Percentiles rank a stretch among this genome's conserved stretches.
Conservation (phyloP, 2,888 invertebrate species). For the Slavum lentiscoides region DNA sequence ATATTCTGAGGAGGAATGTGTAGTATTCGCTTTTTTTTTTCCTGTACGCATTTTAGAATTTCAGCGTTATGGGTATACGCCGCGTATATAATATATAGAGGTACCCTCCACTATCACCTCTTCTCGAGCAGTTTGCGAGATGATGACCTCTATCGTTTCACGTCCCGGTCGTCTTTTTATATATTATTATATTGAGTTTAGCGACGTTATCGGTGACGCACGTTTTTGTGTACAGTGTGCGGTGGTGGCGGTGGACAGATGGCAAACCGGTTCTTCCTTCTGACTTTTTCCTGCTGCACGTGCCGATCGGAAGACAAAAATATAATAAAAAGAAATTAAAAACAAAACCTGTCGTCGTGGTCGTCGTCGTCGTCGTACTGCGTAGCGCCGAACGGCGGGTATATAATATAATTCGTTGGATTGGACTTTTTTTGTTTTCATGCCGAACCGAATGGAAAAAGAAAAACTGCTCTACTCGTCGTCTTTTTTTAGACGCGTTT, state of each 20-base stretch:
- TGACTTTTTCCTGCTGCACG: constrained; percentile 16
- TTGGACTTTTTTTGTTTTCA: not conserved
- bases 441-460: not conserved
- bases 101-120: not conserved
- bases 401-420: not conserved
- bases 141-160: not conserved
- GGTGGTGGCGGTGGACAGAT: constrained; percentile 16
- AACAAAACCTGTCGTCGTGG: constrained; percentile 19
- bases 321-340: constrained; percentile 11
- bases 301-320: not conserved
- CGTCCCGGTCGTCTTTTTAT: not conserved
- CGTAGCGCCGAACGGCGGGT: too few species aligned
- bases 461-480: not conserved
- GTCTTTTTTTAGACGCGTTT: not conserved
- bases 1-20: too few species aligned
- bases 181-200: too few species aligned
- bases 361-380: too few species aligned
- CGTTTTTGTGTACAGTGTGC: not conserved
- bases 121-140: not conserved
- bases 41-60: too few species aligned
- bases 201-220: too few species aligned
- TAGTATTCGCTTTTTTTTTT: too few species aligned
- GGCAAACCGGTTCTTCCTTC: constrained; percentile 39
- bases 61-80: too few species aligned
- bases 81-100: too few species aligned